Base-by-base conservation (phyloP, 2,113 vertebrate species). In the Gymnocephalus cernua region DNA sequence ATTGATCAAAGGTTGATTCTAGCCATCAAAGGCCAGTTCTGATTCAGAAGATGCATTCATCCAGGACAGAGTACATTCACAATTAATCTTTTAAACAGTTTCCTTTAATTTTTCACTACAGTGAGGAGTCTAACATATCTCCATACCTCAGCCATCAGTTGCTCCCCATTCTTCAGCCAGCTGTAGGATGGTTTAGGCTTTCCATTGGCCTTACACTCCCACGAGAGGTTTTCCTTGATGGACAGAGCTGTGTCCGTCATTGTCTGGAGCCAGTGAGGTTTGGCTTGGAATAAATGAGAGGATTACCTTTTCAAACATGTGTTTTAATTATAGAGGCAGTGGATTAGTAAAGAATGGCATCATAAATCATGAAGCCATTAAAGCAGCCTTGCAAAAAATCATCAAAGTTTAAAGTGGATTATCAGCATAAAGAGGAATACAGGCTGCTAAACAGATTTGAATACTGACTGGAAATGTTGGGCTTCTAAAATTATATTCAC, bases 121-220 rank as follows among this genome's bases (percentile, higher is more conserved):
- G 2, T 18, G 15, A 69, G 51, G 35, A 69, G 44, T 8, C 15
- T 4, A 51, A 68, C 8, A 71, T n/a, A 18, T 61, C 38, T 41
- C 51, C 71, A 84, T 94, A 98, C 97, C 97, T 97, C 96, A 15
- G 91, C 10, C 23, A 77, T 35, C 27, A 98, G 67, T 9, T 93
- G 93, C 11, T 96, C 95, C 70, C 97, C 97, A 16, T 98, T 96
- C 93, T 95, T 98, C 91, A 98, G 70, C 98, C 98, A 99, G 84
- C 95, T 96, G 82, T 97, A 98, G 0, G 97, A 99, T 0, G 98
- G 97, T 82, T 97, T 98, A 3, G 98, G 97, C 51, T 98, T 99
- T 16, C 98, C 98, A 71, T 88, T 96, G 1, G 98, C 98, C 80
- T 96, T 96, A 58, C 98, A 99, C 57, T 98, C 97, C 98, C 98